Percentiles rank a stretch among this genome's conserved stretches.
phyloP scores from a whole-genome alignment of 2,888 invertebrate species.

The Hermaeophaga mercurialis region DNA sequence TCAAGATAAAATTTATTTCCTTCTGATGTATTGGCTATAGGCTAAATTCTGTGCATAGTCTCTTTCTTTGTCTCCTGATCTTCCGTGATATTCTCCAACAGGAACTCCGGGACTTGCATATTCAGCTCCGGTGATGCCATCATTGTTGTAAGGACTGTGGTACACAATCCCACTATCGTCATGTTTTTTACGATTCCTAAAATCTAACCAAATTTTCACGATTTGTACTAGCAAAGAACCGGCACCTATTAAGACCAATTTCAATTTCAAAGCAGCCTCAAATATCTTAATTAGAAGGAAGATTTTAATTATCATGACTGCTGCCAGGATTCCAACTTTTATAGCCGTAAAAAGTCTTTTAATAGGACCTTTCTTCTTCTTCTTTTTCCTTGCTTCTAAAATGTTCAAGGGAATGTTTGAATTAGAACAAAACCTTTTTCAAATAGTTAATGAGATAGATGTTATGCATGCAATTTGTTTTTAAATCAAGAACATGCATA shows the following conservation, averaged over 20 bases:
- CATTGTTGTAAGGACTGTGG: constrained; percentile 36
- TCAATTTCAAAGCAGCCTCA: constrained; percentile 75
- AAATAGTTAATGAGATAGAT: constrained; percentile 4
- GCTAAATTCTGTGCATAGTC: constrained; percentile 28
- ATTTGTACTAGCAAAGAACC: constrained; percentile 72
- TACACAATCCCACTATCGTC: constrained; percentile 49
- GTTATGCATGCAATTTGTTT: constrained; percentile 8
- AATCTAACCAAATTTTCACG: constrained; percentile 74
- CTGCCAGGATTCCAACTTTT: constrained; percentile 38
- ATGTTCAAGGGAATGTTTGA: constrained; percentile 16
- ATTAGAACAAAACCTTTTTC: neutral
- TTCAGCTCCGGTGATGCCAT: constrained; percentile 26
- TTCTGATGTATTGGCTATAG: constrained; percentile 5
- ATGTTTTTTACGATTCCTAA: constrained; percentile 64
- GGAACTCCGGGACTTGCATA: constrained; percentile 29
- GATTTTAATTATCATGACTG: constrained; percentile 37
- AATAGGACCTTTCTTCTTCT: constrained; percentile 42
- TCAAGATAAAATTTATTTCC: neutral
- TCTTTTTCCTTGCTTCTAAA: constrained; percentile 37
- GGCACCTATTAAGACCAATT: constrained; percentile 76
- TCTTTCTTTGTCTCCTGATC: constrained; percentile 18
- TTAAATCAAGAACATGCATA: neutral
- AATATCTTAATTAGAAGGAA: constrained; percentile 70
- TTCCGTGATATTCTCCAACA: constrained; percentile 28
- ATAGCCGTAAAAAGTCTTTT: constrained; percentile 37